Base-by-base conservation (phyloP, 2,113 vertebrate species). In the Oceanites oceanicus region DNA sequence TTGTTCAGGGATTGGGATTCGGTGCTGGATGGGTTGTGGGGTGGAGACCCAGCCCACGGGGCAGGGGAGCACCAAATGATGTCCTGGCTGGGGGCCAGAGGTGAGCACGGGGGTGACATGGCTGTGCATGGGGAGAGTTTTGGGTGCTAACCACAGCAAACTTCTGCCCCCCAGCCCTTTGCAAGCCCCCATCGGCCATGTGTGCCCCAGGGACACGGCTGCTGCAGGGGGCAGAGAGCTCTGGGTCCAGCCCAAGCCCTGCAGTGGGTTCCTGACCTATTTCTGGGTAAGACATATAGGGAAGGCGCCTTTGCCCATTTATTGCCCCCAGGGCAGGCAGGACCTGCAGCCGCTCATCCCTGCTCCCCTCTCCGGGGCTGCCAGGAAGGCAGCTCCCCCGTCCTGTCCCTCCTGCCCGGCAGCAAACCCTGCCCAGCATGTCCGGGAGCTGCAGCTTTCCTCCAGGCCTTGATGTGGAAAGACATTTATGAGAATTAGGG, bases 271-370 rank as follows among this genome's bases (percentile, higher is more conserved):
- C 40, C 45, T 61, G 45, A 68, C 38, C 10, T 19, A 0, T 66
- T 74, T 59, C 20, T 18, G 34, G 7, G 53, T 15, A n/a, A 34
- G 13, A 15, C 34, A 19, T 6, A 10, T 0, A 25, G 36, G 30
- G 26, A n/a, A 30, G 55, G 55, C 0, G 0, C 65, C 8, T 62
- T 56, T 30, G 9, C 15, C 44, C 26, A 13, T 1, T 13, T 23
- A 22, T 9, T 52, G 38, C 9, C 21, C 34, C 22, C 40, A 18
- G 55, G 58, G 10, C 49, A 45, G 45, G 27, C 0, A 2, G 52
- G 88, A 53, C 36, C 52, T 4, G 13, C 53, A 53, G 71, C 77
- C 0, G 1, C 36, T 72, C 18, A 2, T 15, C 65, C 34, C 72
- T 52, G n/a, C 30, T 78, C 40, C 76, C 56, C 74, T 34, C 63